These are phyloP conservation scores for Drosophila longiperda DNA, from an alignment of 2,888 invertebrate genomes.

Conservation along the genomic window DNA sequence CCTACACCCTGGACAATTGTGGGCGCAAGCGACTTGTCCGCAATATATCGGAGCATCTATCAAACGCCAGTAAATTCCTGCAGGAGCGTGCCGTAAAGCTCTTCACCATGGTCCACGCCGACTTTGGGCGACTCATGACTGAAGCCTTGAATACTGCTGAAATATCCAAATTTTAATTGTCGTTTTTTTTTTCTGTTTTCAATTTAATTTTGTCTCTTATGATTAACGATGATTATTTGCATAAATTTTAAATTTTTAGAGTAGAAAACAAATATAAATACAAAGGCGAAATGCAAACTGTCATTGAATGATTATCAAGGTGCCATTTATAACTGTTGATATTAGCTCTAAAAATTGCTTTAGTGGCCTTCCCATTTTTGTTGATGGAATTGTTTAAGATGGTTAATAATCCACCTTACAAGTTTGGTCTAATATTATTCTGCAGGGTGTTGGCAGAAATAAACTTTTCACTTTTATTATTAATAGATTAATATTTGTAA, in stretches of 20 bases:
- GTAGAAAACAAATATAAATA: neutral
- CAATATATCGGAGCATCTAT: conserved; percentile 93
- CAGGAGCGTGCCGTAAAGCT: conserved; percentile 94
- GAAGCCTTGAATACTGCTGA: conserved; percentile 86
- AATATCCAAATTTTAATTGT: conserved; percentile 65
- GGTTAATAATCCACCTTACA: neutral
- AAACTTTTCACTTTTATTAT: neutral
- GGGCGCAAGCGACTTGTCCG: conserved; percentile 90
- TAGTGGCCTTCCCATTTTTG: neutral
- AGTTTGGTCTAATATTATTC: neutral
- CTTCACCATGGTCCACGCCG: conserved; percentile 92
- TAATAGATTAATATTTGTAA: neutral
- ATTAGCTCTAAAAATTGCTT: neutral
- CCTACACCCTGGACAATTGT: conserved; percentile 90
- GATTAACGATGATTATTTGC: neutral
- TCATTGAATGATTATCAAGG: neutral
- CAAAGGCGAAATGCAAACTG: neutral
- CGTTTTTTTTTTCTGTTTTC: neutral
- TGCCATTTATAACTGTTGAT: neutral
- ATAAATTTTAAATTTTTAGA: neutral
- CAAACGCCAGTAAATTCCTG: conserved; percentile 92
- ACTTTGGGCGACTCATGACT: conserved; percentile 90
- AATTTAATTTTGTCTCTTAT: neutral
- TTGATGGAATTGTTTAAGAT: neutral
- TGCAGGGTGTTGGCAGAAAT: neutral